Evolutionary conservation across 2,888 invertebrate species (phyloP), one percentile per base, ranked within the genome.

Genomic region (Pinctada fucata): DNA sequence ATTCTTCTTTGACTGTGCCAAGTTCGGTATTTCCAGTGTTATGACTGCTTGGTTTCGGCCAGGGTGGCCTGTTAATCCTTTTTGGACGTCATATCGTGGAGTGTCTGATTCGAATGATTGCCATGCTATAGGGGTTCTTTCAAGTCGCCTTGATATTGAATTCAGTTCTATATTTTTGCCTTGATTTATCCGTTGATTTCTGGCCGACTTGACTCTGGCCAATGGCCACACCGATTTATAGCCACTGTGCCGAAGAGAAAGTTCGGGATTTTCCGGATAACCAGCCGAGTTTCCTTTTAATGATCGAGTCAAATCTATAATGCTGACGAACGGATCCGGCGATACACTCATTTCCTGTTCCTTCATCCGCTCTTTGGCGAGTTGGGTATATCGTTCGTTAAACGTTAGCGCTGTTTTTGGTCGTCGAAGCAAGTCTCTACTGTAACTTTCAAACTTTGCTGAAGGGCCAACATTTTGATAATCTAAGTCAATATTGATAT

Each of bases 221-320:
- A 85, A 81, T n/a, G 87, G 87, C 83, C 86, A 85, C 45, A 86
- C 85, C 47, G 82, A 85, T 78, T 83, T 85, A 67, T 86, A 87
- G 4, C 86, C 85, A 78, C 84, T 83, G 58, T 86, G 87, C 5
- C 78, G 77, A 0, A 80, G 63, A 1, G 85, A 77, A 5, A 84
- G 65, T 8, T 80, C 47, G 0, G 82, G 72, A 73, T 80, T 84
- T 66, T 82, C 83, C 16, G 81, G 81, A 66, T 83, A 82, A 4
- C 74, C 75, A 50, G 78, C 72, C 48, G 66, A 50, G 16, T 69
- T 69, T 8, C 6, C 51, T 3, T 75, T 49, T 0, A 80, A 67
- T 63, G 52, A 70, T n/a, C 70, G 65, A 4, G 80, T 70, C 10
- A 80, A 31, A 65, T 80, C 80, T 2, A 80, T 65, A 31, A 80